A percentile compares a stretch with the other conserved stretches of the same genome.
These are phyloP conservation scores for Aphelinus atriplicis DNA, from an alignment of 1,140 invertebrate species.

Conservation along the genomic window DNA sequence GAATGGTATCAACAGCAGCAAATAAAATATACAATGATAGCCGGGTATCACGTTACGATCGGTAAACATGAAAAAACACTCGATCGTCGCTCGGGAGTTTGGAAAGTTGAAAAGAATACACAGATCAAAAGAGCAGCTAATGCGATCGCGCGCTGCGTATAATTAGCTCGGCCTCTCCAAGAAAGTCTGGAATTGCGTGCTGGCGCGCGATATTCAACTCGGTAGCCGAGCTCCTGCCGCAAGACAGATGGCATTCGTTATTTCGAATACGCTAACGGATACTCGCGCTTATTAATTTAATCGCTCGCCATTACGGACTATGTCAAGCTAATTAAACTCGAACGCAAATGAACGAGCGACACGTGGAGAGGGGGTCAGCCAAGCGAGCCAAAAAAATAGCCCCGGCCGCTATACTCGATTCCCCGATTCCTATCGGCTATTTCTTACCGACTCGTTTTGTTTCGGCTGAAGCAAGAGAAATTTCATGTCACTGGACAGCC, in stretches of 20 bases:
- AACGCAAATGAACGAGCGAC: conserved; percentile 45
- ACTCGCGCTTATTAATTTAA: conserved; percentile 59
- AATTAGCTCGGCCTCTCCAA: conserved; percentile 8
- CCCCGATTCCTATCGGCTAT: conserved; percentile 8
- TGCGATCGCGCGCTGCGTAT: not conserved
- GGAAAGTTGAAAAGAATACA: conserved; percentile 16
- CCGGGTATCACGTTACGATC: not conserved
- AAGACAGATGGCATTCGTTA: conserved; percentile 55
- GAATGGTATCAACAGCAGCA: not conserved
- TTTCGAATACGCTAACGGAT: conserved; percentile 55
- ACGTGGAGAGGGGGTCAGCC: conserved; percentile 18
- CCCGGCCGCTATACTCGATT: too few relatives aligned
- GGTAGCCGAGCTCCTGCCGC: conserved; percentile 42
- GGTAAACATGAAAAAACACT: too few relatives aligned
- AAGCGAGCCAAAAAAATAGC: conserved; percentile 35
- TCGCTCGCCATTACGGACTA: conserved; percentile 54
- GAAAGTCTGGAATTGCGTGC: conserved; percentile 26
- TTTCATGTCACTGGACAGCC: conserved; percentile 8
- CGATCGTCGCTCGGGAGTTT: not conserved
- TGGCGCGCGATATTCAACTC: conserved; percentile 43
- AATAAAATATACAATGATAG: conserved; percentile 32
- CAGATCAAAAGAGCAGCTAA: conserved; percentile 29
- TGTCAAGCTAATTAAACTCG: conserved; percentile 56
- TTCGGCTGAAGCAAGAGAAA: conserved; percentile 6
- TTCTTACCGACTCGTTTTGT: conserved; percentile 19